Conservation (phyloP, 1,140 invertebrate species). For the Pogonomyrmex barbatus region DNA sequence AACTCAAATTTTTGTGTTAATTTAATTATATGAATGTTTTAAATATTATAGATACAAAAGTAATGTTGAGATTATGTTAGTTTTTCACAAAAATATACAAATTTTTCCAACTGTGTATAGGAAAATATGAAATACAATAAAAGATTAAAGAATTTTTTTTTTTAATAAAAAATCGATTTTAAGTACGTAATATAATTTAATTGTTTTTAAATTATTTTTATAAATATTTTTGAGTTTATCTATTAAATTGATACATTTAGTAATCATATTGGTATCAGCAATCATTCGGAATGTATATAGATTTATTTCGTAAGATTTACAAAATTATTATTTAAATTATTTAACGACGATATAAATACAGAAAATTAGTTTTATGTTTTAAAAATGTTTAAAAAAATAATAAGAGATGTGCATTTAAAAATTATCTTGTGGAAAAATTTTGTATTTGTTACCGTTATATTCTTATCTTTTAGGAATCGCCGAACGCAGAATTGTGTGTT, state of each 20-base stretch:
- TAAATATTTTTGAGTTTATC: not conserved
- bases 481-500: conserved; percentile 93
- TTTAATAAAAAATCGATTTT: not conserved
- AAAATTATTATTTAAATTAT: not conserved
- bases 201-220: not conserved
- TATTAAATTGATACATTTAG: not conserved
- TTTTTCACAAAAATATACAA: too few species aligned
- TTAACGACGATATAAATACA: not conserved
- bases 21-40: too few species aligned
- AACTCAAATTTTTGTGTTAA: too few species aligned
- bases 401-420: not conserved
- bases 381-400: not conserved
- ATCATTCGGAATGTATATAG: not conserved
- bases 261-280: not conserved
- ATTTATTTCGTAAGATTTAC: not conserved
- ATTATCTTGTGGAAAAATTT: not conserved
- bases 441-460: not conserved
- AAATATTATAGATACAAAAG: too few species aligned
- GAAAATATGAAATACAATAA: not conserved
- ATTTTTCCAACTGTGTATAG: too few species aligned
- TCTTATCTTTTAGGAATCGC: conserved; percentile 81
- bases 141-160: not conserved
- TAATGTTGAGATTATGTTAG: too few species aligned
- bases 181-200: not conserved
- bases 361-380: not conserved